Conservation (phyloP, 2,113 vertebrate species). For the Catharus fuscescens region DNA sequence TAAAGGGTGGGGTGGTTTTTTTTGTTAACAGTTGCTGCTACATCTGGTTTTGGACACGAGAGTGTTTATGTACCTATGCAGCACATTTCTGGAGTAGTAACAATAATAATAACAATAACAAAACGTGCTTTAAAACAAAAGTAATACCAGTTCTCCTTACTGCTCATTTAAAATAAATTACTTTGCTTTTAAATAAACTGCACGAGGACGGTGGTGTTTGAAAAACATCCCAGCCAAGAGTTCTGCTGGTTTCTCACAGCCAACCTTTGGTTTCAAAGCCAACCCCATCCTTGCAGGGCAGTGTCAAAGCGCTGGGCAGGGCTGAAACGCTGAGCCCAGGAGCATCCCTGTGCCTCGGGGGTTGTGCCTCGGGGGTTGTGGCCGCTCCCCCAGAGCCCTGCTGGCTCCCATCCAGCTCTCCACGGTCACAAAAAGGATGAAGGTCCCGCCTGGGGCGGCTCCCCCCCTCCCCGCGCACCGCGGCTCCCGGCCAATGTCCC, state of each 20-base stretch:
- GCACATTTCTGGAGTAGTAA: neutral
- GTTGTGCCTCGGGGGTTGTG: neutral
- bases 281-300: conserved; percentile 5
- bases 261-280: conserved; percentile 54
- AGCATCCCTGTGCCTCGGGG: neutral
- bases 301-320: neutral
- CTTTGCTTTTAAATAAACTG: neutral
- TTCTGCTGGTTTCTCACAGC: neutral
- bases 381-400: neutral
- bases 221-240: neutral
- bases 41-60: conserved; percentile 23
- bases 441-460: neutral
- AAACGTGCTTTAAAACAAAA: conserved; percentile 27
- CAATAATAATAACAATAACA: neutral
- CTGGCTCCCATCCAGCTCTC: neutral
- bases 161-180: conserved; percentile 41
- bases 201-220: neutral
- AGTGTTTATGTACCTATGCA: conserved; percentile 7
- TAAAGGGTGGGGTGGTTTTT: neutral
- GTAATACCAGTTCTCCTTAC: neutral
- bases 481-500: neutral
- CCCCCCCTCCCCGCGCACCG: neutral
- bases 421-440: neutral
- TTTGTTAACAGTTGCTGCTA: conserved; percentile 9
- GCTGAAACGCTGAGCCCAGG: neutral